Base-by-base conservation (phyloP, 2,888 invertebrate genomes). In the Phlogophora meticulosa region DNA sequence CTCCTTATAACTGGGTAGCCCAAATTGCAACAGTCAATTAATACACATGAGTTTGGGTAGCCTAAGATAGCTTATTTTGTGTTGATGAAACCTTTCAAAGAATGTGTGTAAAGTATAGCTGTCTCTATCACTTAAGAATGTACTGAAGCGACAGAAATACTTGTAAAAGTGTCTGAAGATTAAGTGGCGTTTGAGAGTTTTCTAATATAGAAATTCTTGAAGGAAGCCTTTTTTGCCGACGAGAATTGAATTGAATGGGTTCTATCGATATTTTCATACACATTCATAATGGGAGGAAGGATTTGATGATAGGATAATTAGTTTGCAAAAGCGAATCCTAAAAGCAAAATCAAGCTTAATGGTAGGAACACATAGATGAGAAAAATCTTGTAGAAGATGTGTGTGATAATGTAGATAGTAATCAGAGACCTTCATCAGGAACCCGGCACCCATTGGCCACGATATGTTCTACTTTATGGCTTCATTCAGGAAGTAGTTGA, bases 331-430 rank as follows among this genome's bases (percentile, higher is more conserved):
- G 62, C 58, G 38, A n/a, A n/a, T 11, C 58, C 53, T 75, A 42
- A 40, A 59, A 40, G 69, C 76, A 52, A 69, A 79, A 36, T 58
- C 4, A 51, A 75, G 79, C 70, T 45, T 58, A 7, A 76, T 76
- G 75, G 32, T 15, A 52, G 68, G 66, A 20, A 73, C 57, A 78
- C 10, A 58, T n/a, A n/a, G 1, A 58, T 72, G 78, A 48, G 46
- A n/a, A 58, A n/a, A 78, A 60, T 9, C 48, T 11, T 3, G 9
- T 51, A 76, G 36, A 51, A 75, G 17, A 63, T 20, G 22, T 63
- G n/a, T 40, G n/a, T 36, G 57, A 72, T 36, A 78, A 73, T 42
- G 49, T 32, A 36, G 36, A 73, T 49, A 73, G 72, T 76, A 59
- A 70, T 53, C 42, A 42, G 13, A 51, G 52, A 43, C 4, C 28